phyloP scores from a whole-genome alignment of 2,888 invertebrate genomes.

The Bursaphelenchus okinawaensis region DNA sequence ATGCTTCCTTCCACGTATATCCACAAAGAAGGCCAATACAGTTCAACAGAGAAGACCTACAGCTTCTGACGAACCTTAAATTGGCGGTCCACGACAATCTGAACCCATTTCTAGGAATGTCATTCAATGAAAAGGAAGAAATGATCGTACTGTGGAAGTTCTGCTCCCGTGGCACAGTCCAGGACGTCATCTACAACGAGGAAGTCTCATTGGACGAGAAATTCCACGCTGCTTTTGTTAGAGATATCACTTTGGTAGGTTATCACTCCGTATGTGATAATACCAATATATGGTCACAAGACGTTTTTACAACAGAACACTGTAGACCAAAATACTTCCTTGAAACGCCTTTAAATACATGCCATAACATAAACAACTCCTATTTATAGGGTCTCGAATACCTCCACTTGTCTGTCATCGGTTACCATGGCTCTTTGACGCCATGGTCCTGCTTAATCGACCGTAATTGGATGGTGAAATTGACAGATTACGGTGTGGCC shows the following conservation, averaged over 20 bases:
- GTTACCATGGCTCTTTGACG: constrained; percentile 50
- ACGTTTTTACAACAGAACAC: background rate
- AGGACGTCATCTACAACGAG: constrained; percentile 69
- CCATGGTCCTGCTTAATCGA: constrained; percentile 53
- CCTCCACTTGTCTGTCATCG: constrained; percentile 45
- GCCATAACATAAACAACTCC: no score
- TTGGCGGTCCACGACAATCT: constrained; percentile 79
- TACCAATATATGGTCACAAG: background rate
- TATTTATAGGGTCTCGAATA: constrained; percentile 43
- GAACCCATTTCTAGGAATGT: constrained; percentile 83
- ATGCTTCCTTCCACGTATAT: constrained; percentile 52
- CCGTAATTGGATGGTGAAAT: constrained; percentile 53
- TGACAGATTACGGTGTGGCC: constrained; percentile 52
- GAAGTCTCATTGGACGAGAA: constrained; percentile 92
- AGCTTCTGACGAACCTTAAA: constrained; percentile 24
- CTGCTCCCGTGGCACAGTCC: constrained; percentile 53
- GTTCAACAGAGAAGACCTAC: constrained; percentile 42
- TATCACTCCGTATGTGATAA: background rate
- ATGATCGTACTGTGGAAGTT: constrained; percentile 54
- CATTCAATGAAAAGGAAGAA: constrained; percentile 55
- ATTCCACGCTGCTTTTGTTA: constrained; percentile 91
- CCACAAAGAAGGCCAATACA: constrained; percentile 50
- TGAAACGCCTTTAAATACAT: no score
- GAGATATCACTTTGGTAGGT: constrained; percentile 81
- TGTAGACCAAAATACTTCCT: no score